Conservation (phyloP, 1,140 invertebrate genomes). For the Drosophila lacteicornis region DNA sequence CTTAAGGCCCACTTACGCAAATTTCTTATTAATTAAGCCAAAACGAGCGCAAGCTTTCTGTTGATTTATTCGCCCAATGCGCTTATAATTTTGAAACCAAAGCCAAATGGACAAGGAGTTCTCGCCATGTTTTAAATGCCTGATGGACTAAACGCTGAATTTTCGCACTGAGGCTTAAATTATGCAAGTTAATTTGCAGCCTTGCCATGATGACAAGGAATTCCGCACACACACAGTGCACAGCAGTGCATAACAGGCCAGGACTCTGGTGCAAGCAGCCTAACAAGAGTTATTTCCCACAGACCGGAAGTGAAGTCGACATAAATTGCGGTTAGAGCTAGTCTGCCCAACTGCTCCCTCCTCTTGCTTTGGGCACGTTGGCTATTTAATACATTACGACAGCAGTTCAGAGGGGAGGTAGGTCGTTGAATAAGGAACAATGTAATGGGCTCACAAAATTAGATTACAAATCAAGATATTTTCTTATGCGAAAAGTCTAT, state of each 20-base stretch:
- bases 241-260: constrained; percentile 19
- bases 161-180: constrained; percentile 70
- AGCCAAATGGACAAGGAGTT: constrained; percentile 41
- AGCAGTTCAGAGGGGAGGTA: constrained; percentile 4
- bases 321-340: constrained; percentile 77
- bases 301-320: constrained; percentile 81
- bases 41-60: constrained; percentile 14
- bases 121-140: constrained; percentile 62
- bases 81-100: constrained; percentile 64
- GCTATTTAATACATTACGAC: constrained; percentile 50
- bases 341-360: constrained; percentile 22
- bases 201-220: constrained; percentile 76
- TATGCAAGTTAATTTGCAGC: constrained; percentile 80
- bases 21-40: constrained; percentile 43
- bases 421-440: background rate
- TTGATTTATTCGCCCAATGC: constrained; percentile 55
- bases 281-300: constrained; percentile 79
- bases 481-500: constrained; percentile 3
- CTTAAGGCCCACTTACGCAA: constrained; percentile 19
- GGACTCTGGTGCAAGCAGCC: constrained; percentile 26
- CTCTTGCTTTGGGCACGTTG: constrained; percentile 17
- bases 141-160: constrained; percentile 64
- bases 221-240: constrained; percentile 48
- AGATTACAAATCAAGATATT: constrained; percentile 6
- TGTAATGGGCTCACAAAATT: background rate